Base-by-base conservation (phyloP, 2,113 vertebrate species). In the Picathartes gymnocephalus region DNA sequence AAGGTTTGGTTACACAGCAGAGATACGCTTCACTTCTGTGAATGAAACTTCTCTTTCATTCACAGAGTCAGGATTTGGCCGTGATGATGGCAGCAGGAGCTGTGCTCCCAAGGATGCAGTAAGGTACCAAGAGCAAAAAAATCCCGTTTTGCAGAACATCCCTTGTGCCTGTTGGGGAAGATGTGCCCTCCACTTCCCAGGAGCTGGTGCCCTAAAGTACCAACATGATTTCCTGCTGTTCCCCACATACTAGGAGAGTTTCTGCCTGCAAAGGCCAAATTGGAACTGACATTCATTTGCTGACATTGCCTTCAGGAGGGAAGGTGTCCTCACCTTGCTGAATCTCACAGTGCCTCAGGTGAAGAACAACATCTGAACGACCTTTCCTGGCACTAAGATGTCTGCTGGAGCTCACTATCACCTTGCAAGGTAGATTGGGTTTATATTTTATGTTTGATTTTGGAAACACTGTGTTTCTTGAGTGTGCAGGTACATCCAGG, bases 401-500 rank as follows among this genome's bases (percentile, higher is more conserved):
- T 31, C 65, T 61, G 57, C 56, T 39, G 23, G 27, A 85, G 45
- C 44, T 81, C 14, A 2, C 72, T 53, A 23, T 81, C 62, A 81
- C 40, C 33, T 78, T 13, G 10, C 45, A 76, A 90, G 39, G 47
- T 5, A 71, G 58, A 56, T 6, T 70, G 31, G 28, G 15, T 39
- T 71, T 60, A 9, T 60, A 51, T 58, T 88, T 72, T 27, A 35
- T 1, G 2, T 40, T 48, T 47, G 7, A 25, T 80, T 90, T 51
- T 28, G 65, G 65, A 88, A 86, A 54, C 0, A 0, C 6, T 4
- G 0, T 20, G 30, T 31, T 84, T 89, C 73, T 53, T 48, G n/a
- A 68, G 66, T 4, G 17, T 0, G 0, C 6, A 7, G 33, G 11
- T 33, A 30, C 22, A 51, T 28, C 51, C 76, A 70, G 54, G 61